These are phyloP conservation scores for Rotaria socialis DNA, from an alignment of 2,888 invertebrate genomes.

Conservation along the genomic window DNA sequence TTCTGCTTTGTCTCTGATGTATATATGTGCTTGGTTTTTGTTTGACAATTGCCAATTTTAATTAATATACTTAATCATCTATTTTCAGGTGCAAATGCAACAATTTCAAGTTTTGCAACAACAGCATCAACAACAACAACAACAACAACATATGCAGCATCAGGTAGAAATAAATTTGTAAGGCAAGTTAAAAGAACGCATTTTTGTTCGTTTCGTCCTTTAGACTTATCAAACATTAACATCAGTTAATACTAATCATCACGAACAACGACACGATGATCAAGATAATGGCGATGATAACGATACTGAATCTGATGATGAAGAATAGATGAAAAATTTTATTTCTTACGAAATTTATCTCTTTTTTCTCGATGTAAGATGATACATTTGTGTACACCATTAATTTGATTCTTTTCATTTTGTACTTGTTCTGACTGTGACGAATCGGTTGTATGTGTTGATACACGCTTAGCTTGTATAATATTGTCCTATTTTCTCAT, in stretches of 20 bases:
- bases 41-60: not conserved
- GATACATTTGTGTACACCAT: not conserved
- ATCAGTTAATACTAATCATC: not conserved
- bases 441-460: not conserved
- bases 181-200: too few relatives aligned
- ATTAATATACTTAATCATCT: not conserved
- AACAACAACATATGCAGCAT: not conserved
- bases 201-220: not conserved
- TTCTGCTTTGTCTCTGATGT: not conserved
- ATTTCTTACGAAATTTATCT: not conserved
- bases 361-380: not conserved
- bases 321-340: not conserved
- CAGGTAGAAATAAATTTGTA: not conserved
- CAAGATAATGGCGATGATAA: not conserved
- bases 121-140: not conserved
- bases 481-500: conserved; percentile 24
- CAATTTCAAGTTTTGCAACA: not conserved
- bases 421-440: conserved; percentile 7
- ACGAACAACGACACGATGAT: not conserved
- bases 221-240: conserved; percentile 21
- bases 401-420: conserved; percentile 14
- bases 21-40: not conserved
- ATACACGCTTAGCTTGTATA: not conserved
- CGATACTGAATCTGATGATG: not conserved
- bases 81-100: not conserved